Evolutionary conservation across 2,888 invertebrate species (phyloP).

Genomic region (Drosophila borealis): DNA sequence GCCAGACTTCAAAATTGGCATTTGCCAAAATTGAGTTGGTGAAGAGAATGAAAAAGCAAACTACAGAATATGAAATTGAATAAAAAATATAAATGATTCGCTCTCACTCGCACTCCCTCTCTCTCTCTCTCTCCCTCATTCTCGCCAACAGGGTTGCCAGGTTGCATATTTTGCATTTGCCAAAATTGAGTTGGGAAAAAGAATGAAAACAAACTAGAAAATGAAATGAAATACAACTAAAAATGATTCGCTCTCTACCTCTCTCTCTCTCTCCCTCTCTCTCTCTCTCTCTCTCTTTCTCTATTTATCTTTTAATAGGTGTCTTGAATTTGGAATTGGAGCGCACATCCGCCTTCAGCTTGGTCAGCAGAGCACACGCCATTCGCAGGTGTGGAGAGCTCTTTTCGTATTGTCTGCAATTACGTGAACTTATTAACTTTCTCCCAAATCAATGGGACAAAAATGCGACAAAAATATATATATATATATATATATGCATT

Average conservation of each 20-base stretch:
- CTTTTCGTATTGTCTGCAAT: constrained; percentile 23
- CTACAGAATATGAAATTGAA: too few relatives aligned
- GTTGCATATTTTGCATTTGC: too few relatives aligned
- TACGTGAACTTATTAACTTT: constrained; percentile 32
- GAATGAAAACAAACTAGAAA: too few relatives aligned
- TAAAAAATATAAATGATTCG: too few relatives aligned
- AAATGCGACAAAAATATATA: constrained; percentile 24
- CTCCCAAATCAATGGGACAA: constrained; percentile 14
- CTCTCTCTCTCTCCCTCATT: too few relatives aligned
- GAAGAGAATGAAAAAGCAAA: too few relatives aligned
- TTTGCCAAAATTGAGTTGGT: too few relatives aligned
- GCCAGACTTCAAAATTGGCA: background rate
- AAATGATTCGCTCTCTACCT: background rate
- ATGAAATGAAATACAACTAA: too few relatives aligned
- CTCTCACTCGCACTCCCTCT: too few relatives aligned
- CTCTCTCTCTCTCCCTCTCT: background rate
- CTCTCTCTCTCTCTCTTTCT: background rate
- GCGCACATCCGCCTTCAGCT: constrained; percentile 32
- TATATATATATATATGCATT: too few relatives aligned
- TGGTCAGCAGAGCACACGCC: constrained; percentile 3
- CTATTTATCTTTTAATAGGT: constrained; percentile 8
- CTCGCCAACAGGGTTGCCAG: too few relatives aligned
- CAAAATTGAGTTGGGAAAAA: too few relatives aligned
- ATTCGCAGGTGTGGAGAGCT: constrained; percentile 21
- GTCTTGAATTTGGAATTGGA: constrained; percentile 29